Evolutionary conservation across 2,797 vertebrate species (phyloP), one percentile per base, ranked within the genome.

Genomic region (Echeneis naucrates): DNA sequence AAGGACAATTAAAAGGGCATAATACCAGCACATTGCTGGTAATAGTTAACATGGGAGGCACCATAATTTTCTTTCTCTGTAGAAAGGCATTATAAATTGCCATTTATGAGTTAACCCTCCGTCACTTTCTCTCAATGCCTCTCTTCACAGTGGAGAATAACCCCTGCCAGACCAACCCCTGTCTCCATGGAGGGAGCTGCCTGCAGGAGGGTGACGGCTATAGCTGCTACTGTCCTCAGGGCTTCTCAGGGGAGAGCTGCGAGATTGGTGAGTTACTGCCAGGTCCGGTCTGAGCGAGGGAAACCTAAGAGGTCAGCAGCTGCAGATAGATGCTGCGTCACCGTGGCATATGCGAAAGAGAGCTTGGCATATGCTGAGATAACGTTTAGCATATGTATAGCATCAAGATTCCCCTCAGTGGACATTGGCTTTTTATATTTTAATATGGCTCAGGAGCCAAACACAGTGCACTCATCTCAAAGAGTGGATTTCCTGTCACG

Each of bases 211-310:
- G 95, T 4, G 93, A 95, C 26, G 77, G 95, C 72, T 97, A 96
- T 2, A 95, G 96, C 93, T 99, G 98, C 89, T 93, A 94, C 92
- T 99, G 98, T 68, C 94, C 91, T 60, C 94, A 93, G 72, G 98
- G 98, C 24, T 99, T 95, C 89, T 94, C 95, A 0, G 98, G 98
- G 64, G 97, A 99, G 90, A 99, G 96, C 94, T 99, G 98, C 5
- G 97, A 99, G 92, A 97, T 99, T 1, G 98, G 98, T 98, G 92
- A 96, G 94, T 94, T 60, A 63, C 75, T 11, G 45, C 37, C 6
- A 38, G 78, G 74, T 80, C 62, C 68, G 51, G 63, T 58, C 66
- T 13, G 75, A 45, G 48, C 23, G 4, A 56, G 26, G 45, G 63
- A 54, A 60, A 72, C 68, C 63, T 76, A 38, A 61, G 61, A 80